Conservation (phyloP, 2,888 invertebrate genomes). For the Rotaria magnacalcarata region DNA sequence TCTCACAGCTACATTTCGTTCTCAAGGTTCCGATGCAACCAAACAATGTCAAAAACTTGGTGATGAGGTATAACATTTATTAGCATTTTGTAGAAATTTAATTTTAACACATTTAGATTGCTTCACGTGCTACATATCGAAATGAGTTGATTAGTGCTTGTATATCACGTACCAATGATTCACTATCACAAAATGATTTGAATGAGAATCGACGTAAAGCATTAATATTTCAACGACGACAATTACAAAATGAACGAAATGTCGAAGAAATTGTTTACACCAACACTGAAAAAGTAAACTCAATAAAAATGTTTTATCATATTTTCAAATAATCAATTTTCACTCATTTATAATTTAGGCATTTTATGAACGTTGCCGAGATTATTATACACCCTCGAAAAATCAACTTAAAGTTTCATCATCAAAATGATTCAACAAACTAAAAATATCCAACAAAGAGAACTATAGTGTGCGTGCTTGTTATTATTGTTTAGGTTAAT, state of each 20-base stretch:
- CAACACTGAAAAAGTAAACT: neutral
- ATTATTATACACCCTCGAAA: neutral
- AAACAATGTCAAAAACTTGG: neutral
- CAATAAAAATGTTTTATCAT: neutral
- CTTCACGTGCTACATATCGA: neutral
- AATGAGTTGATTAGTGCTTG: neutral
- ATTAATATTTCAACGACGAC: slow-evolving; percentile 19
- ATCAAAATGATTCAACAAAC: neutral
- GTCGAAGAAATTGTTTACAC: neutral
- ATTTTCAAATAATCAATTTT: neutral
- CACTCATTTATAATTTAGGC: neutral
- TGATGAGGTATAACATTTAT: neutral
- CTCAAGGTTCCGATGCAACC: neutral
- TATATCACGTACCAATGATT: neutral
- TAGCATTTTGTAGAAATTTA: neutral
- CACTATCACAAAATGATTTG: neutral
- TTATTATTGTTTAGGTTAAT: neutral
- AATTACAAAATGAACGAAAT: slow-evolving; percentile 18
- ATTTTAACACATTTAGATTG: neutral
- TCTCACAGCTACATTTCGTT: slow-evolving; percentile 29
- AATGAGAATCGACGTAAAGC: neutral
- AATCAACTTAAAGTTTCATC: neutral
- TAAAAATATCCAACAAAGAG: neutral
- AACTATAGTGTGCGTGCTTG: neutral
- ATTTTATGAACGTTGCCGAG: slow-evolving; percentile 34